Evolutionary conservation across 1,140 invertebrate species (phyloP).

Genomic region (Hetaerina americana): DNA sequence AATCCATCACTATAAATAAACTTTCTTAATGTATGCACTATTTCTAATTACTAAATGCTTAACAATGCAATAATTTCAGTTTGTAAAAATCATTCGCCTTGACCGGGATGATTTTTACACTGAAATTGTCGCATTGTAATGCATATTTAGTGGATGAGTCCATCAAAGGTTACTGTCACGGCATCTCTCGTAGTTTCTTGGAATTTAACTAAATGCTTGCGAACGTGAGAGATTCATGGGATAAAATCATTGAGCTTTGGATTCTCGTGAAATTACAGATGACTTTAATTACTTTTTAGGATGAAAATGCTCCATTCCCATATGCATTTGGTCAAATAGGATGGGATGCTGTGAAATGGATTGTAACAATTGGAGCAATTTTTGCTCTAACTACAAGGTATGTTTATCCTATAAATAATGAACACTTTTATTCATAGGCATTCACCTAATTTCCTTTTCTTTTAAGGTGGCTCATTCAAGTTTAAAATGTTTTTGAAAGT

Average conservation of each 20-base stretch:
- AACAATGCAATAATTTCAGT: no score
- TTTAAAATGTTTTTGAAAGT: slow-evolving; percentile 2
- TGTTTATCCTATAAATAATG: not conserved
- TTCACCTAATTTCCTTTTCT: slow-evolving; percentile 19
- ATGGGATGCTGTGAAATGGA: slow-evolving; percentile 62
- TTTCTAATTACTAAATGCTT: not conserved
- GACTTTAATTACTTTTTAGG: slow-evolving; percentile 33
- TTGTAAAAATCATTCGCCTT: no score
- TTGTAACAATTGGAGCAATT: slow-evolving; percentile 75
- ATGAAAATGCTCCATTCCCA: slow-evolving; percentile 70
- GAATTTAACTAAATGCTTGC: no score
- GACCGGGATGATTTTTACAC: no score
- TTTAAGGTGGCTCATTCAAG: no score
- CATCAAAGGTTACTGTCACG: no score
- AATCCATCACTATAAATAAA: not conserved
- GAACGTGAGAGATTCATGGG: not conserved
- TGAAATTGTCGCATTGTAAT: no score
- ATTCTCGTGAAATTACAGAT: no score
- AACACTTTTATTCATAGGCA: no score
- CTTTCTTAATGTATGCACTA: not conserved
- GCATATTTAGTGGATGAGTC: no score
- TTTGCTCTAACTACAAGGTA: slow-evolving; percentile 43
- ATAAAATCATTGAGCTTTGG: no score
- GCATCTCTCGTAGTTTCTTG: no score
- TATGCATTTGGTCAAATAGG: slow-evolving; percentile 62